Percentiles rank a stretch among this genome's conserved stretches.
Evolutionary conservation across 2,113 vertebrate genomes (phyloP).

Genomic region (Trematocara zebra): DNA sequence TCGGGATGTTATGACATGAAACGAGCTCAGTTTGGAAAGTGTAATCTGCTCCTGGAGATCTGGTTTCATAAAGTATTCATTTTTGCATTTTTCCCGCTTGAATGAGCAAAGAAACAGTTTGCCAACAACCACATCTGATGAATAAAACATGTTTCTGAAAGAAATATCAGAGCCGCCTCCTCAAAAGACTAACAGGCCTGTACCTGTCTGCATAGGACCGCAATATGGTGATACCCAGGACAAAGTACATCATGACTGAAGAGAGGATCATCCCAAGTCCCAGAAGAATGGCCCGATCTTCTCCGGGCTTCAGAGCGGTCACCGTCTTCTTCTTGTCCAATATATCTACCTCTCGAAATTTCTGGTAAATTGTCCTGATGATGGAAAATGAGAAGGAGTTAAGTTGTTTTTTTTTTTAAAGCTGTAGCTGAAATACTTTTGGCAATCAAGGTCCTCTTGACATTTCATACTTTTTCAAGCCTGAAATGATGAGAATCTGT

Average conservation of each 20-base stretch:
- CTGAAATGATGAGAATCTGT: neutral
- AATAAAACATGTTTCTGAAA: conserved; percentile 34
- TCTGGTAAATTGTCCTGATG: conserved; percentile 89
- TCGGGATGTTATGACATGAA: neutral
- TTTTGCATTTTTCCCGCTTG: conserved; percentile 10
- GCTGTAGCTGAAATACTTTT: neutral
- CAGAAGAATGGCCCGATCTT: conserved; percentile 88
- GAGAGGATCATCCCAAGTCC: conserved; percentile 92
- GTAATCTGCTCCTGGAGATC: neutral
- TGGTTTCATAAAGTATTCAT: neutral
- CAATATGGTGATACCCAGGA: conserved; percentile 88
- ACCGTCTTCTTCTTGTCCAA: conserved; percentile 93
- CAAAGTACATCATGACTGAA: conserved; percentile 94
- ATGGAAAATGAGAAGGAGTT: neutral
- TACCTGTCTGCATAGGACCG: conserved; percentile 90
- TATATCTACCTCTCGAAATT: conserved; percentile 85
- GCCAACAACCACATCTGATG: conserved; percentile 1
- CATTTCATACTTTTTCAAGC: neutral
- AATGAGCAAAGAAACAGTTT: conserved; percentile 4
- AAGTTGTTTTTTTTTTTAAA: neutral
- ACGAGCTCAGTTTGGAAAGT: neutral
- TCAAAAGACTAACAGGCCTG: neutral
- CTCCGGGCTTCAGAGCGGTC: conserved; percentile 88
- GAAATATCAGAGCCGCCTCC: neutral
- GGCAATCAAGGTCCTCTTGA: neutral